Evolutionary conservation across 2,888 invertebrate species (phyloP).

Genomic region (Sialis lutaria): DNA sequence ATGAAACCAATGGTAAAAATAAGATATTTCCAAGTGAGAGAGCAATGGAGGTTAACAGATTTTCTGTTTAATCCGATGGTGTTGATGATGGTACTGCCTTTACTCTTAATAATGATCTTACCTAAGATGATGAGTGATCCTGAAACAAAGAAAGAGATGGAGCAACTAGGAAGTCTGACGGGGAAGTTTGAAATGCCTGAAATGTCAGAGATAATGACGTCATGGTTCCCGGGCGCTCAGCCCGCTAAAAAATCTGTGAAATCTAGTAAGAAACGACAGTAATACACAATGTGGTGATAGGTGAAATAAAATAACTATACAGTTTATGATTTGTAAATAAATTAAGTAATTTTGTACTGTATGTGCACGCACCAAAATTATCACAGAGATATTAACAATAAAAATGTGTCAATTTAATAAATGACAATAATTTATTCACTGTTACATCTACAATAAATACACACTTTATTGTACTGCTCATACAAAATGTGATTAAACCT

Average conservation of each 20-base stretch:
- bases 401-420: too few relatives aligned
- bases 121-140: conserved; percentile 98
- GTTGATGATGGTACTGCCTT: conserved; percentile 90
- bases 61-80: conserved; percentile 96
- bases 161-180: conserved; percentile 69
- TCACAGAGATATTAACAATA: too few relatives aligned
- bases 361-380: too few relatives aligned
- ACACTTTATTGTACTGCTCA: too few relatives aligned
- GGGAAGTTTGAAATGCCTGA: conserved; percentile 61
- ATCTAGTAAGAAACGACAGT: conserved; percentile 26
- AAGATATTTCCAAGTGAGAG: conserved; percentile 81
- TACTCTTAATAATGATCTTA: conserved; percentile 76
- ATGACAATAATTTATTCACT: too few relatives aligned
- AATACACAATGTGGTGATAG: conserved; percentile 7
- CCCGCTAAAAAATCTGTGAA: conserved; percentile 25
- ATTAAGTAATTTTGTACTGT: not conserved
- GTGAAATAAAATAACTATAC: not conserved
- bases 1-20: conserved; percentile 68
- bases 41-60: conserved; percentile 94
- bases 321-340: not conserved
- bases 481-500: too few relatives aligned
- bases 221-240: conserved; percentile 60
- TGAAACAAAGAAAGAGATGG: conserved; percentile 89
- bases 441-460: too few relatives aligned
- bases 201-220: conserved; percentile 87